A percentile compares a stretch with the other conserved stretches of the same genome.
These are phyloP conservation scores for Lethocerus indicus DNA, from an alignment of 1,140 invertebrate species.

Conservation along the genomic window DNA sequence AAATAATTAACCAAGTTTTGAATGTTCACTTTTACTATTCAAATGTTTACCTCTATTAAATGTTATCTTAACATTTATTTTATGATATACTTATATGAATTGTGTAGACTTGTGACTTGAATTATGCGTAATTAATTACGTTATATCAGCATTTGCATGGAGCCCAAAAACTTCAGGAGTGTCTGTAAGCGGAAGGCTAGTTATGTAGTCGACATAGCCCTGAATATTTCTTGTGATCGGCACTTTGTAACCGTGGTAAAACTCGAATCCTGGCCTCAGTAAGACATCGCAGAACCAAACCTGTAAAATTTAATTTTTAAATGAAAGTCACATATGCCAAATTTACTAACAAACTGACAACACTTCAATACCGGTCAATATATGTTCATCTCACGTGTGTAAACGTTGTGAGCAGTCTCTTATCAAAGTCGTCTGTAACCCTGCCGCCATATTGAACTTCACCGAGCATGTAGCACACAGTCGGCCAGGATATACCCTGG, in stretches of 20 bases:
- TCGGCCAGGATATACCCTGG: constrained; percentile 87
- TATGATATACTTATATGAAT: too few relatives aligned
- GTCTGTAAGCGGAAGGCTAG: constrained; percentile 64
- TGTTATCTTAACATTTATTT: too few relatives aligned
- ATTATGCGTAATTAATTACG: constrained; percentile 32
- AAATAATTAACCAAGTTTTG: background rate
- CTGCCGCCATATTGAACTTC: constrained; percentile 94
- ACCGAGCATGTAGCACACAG: constrained; percentile 93
- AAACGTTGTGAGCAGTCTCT: constrained; percentile 76
- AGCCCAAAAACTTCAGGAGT: constrained; percentile 93
- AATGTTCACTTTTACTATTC: background rate
- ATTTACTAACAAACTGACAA: too few relatives aligned
- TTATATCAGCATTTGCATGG: constrained; percentile 90
- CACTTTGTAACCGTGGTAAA: constrained; percentile 78
- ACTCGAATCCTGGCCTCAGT: constrained; percentile 63
- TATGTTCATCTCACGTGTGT: constrained; percentile 49
- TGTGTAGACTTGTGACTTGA: too few relatives aligned
- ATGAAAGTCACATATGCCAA: background rate
- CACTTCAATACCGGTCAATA: too few relatives aligned
- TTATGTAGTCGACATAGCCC: constrained; percentile 76
- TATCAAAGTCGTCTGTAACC: constrained; percentile 93
- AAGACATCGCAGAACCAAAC: constrained; percentile 79
- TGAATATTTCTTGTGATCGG: constrained; percentile 54
- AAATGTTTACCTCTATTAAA: too few relatives aligned
- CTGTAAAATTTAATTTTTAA: constrained; percentile 15